Evolutionary conservation across 2,888 invertebrate species (phyloP), one percentile per base, ranked within the genome.

Genomic region (Allophyes oxyacanthae): DNA sequence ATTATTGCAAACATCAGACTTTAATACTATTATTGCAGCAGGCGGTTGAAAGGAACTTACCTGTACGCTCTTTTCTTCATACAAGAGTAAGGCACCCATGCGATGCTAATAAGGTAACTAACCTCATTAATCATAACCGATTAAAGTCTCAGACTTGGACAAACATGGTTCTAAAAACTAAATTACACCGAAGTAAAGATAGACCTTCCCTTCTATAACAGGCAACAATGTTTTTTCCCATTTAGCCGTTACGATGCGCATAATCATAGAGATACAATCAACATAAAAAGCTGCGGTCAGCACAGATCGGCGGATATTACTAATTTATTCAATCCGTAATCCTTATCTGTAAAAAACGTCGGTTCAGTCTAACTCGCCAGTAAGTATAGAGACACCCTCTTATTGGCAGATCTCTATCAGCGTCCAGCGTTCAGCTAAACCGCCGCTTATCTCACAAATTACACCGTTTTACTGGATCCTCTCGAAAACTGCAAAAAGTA

Each of bases 381-480:
- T 8, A 28, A 6, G 20, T 68, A 75, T 71, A 69, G 62, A 59
- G 64, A 59, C 78, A 70, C 77, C 84, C 84, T 72, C 72, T 77
- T 77, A 82, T 79, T 77, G 79, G 79, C 69, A 79, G 91, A 92
- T 92, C 78, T 40, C 68, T 88, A 91, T 92, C 91, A 49, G 49
- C 43, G 64, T 64, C 77, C 82, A 78, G 77, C 81, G 78, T 74
- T 71, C 75, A 62, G 75, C 77, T 82, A 83, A 86, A 85, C 87
- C 83, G 74, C 67, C 79, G 81, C 88, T 92, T 92, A 92, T 92
- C 91, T 83, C 74, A 66, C 86, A 89, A 91, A 92, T 91, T 87
- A 91, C 91, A 86, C 87, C 84, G 81, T 86, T 91, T 89, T 88
- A 87, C 84, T 81, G 78, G 83, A 85, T 84, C 81, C 84, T 84